These are phyloP conservation scores for Agrotis segetum DNA, from an alignment of 2,888 invertebrate genomes.

Conservation along the genomic window DNA sequence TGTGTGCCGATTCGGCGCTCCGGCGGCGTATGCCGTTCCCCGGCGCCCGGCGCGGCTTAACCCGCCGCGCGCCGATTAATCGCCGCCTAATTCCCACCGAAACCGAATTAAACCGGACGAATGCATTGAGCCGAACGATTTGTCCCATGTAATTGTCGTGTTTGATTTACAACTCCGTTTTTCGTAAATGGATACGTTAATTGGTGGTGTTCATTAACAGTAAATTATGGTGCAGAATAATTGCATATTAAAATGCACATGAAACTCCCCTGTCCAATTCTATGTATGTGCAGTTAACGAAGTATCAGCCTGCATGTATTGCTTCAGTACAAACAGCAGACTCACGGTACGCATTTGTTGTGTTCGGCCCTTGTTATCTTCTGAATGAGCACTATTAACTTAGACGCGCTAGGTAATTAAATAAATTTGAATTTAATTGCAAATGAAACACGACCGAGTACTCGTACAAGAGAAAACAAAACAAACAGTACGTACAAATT, in stretches of 20 bases:
- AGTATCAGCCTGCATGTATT: background rate
- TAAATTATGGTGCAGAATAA: slow-evolving; percentile 33
- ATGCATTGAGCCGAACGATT: slow-evolving; percentile 90
- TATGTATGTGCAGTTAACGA: slow-evolving; percentile 23
- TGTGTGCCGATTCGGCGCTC: slow-evolving; percentile 86
- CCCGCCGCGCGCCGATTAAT: slow-evolving; percentile 88
- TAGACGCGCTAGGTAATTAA: slow-evolving; percentile 66
- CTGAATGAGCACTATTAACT: slow-evolving; percentile 57
- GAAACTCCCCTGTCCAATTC: slow-evolving; percentile 15
- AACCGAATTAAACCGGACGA: slow-evolving; percentile 90
- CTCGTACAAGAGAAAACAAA: slow-evolving; percentile 81
- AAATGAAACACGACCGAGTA: slow-evolving; percentile 75
- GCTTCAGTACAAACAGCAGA: slow-evolving; percentile 27
- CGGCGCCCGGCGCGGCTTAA: slow-evolving; percentile 81
- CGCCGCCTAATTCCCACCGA: slow-evolving; percentile 89
- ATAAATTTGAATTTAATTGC: slow-evolving; percentile 73
- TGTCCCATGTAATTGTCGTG: slow-evolving; percentile 85
- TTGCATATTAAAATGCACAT: slow-evolving; percentile 38
- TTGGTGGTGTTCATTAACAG: slow-evolving; percentile 38
- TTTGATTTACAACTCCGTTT: slow-evolving; percentile 76
- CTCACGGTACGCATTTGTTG: slow-evolving; percentile 41
- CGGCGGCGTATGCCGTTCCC: slow-evolving; percentile 68
- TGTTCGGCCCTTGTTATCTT: slow-evolving; percentile 53
- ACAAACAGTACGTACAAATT: slow-evolving; percentile 88
- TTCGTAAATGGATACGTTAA: slow-evolving; percentile 36